Evolutionary conservation across 2,888 invertebrate genomes (phyloP).

Genomic region (Drosophila falleni): DNA sequence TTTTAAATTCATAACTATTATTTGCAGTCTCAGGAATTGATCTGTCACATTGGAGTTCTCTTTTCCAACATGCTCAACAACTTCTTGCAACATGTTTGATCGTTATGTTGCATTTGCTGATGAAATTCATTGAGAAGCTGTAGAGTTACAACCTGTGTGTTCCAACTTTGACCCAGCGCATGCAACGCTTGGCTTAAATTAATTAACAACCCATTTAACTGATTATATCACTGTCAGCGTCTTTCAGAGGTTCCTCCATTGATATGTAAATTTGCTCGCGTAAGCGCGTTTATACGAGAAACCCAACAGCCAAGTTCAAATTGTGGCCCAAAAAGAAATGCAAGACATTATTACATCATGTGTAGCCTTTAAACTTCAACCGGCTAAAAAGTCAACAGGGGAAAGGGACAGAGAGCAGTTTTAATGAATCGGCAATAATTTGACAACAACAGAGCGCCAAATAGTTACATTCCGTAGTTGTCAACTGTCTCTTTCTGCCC

Average conservation of each 20-base stretch:
- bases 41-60: neutral
- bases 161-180: slow-evolving; percentile 37
- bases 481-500: slow-evolving; percentile 2
- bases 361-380: slow-evolving; percentile 68
- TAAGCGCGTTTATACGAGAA: slow-evolving; percentile 32
- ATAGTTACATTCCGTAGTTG: slow-evolving; percentile 17
- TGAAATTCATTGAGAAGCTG: slow-evolving; percentile 3
- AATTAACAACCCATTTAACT: slow-evolving; percentile 68
- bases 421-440: slow-evolving; percentile 7
- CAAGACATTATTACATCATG: slow-evolving; percentile 69
- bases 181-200: slow-evolving; percentile 43
- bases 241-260: slow-evolving; percentile 42
- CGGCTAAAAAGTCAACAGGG: slow-evolving; percentile 15
- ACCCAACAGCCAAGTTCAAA: slow-evolving; percentile 64
- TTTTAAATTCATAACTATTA: too few relatives aligned
- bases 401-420: neutral
- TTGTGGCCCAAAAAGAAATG: slow-evolving; percentile 57
- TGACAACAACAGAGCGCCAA: slow-evolving; percentile 6
- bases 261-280: slow-evolving; percentile 68
- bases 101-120: slow-evolving; percentile 10
- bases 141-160: slow-evolving; percentile 10
- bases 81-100: slow-evolving; percentile 6
- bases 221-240: slow-evolving; percentile 66
- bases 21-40: neutral
- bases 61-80: neutral